Base-by-base conservation (phyloP, 2,888 invertebrate species). In the Zhengitettix transpicula region DNA sequence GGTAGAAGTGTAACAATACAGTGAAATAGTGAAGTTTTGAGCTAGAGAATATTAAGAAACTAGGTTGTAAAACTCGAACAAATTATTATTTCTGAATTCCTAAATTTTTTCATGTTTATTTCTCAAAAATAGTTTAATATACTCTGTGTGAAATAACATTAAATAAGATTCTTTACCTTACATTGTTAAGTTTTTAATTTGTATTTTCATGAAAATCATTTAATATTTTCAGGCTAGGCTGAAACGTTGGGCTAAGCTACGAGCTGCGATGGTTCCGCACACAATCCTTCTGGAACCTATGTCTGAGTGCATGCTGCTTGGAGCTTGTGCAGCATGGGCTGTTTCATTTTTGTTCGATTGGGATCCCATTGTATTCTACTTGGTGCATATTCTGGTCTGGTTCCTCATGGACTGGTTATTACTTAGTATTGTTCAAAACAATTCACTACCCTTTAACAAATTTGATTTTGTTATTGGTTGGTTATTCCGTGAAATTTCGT, bases 381-480 rank as follows among this genome's bases (percentile, higher is more conserved):
- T 96, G 67, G 84, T 94, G 68, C 98, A 99, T 74, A 82, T 92
- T 67, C 80, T 96, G 59, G 78, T 87, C 70, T 99, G 99, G 99
- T 93, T 97, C 73, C 81, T 96, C 66, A 85, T 91, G 66, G 99
- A 99, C 77, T 99, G 95, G 89, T 77, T 91, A 68, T 81, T 99
- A 68, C 78, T 98, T 67, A 84, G 86, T 65, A 81, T 89, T 65
- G 87, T 95, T 67, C 77, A 91, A 82, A 92, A 94, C 73, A 92
- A 93, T 54, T 84, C 93, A 53, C 78, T 97, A 66, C 90, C 96
- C 16, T 96, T 97, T 76, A 91, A 87, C 68, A 93, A 95, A 78
- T 87, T 91, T 72, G 93, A 96, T 74, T 98, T 93, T 72, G 83
- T 96, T 58, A 81, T 93, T 60, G 93, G 90, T 42, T 99, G 98